These are phyloP conservation scores for Aphaenogaster ashmeadi DNA, from an alignment of 1,140 invertebrate genomes.

Conservation along the genomic window DNA sequence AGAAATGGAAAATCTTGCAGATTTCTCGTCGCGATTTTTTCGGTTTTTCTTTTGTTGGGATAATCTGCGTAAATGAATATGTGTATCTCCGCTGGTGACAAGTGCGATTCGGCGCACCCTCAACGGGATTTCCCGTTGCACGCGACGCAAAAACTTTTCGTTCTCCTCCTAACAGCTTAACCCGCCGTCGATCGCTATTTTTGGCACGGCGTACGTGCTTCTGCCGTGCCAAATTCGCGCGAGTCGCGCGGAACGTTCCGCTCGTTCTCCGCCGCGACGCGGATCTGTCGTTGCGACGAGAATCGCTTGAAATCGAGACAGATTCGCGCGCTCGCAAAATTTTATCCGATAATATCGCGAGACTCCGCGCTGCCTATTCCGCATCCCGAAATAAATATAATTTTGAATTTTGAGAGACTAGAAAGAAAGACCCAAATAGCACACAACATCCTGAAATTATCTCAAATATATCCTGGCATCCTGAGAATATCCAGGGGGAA, in stretches of 20 bases:
- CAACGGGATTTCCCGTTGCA: conserved; percentile 63
- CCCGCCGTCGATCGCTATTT: conserved; percentile 68
- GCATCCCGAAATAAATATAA: neutral
- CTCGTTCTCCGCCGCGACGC: conserved; percentile 29
- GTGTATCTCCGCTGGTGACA: neutral
- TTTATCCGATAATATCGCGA: neutral
- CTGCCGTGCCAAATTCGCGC: conserved; percentile 50
- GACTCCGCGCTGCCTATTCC: neutral
- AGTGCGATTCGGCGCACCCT: conserved; percentile 31
- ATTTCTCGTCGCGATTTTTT: neutral
- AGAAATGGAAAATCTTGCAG: neutral
- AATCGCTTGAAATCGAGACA: neutral
- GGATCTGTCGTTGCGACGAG: no score
- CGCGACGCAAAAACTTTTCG: conserved; percentile 72
- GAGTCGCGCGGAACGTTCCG: conserved; percentile 35
- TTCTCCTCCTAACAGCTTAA: conserved; percentile 61
- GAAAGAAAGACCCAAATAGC: neutral
- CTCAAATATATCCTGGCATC: no score
- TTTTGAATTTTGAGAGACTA: neutral
- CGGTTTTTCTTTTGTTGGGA: neutral
- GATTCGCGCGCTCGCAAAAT: neutral
- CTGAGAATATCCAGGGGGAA: no score
- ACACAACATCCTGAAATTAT: no score
- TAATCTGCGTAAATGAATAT: neutral
- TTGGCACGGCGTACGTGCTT: conserved; percentile 64